These are phyloP conservation scores for Vulpes ferrilata DNA, from an alignment of 2,113 vertebrate genomes.

Conservation along the genomic window DNA sequence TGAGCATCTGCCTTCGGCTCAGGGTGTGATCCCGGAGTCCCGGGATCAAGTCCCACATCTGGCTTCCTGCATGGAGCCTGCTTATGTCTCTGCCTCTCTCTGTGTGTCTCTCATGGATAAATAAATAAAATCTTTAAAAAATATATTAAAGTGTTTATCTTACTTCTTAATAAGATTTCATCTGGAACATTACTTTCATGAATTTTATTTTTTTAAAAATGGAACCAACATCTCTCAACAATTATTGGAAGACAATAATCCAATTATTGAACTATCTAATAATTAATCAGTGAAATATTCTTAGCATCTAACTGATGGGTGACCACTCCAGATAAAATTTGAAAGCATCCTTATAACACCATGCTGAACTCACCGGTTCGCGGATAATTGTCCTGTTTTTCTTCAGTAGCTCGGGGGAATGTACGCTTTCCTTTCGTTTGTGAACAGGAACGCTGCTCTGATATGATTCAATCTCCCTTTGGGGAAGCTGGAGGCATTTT, in stretches of 20 bases:
- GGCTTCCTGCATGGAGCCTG: no score
- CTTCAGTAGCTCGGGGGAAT: slow-evolving; percentile 11
- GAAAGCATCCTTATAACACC: accelerated
- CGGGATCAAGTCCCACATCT: no score
- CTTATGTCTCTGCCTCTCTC: no score
- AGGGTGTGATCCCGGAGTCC: no score
- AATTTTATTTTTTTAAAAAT: neutral
- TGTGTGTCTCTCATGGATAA: no score
- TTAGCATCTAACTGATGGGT: accelerated
- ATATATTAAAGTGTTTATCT: neutral
- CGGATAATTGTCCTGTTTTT: slow-evolving; percentile 82
- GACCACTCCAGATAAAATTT: neutral
- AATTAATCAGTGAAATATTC: neutral
- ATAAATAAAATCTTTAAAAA: no score
- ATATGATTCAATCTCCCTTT: slow-evolving; percentile 63
- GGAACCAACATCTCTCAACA: neutral
- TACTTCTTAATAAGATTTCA: neutral
- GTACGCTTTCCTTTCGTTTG: neutral
- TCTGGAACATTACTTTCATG: neutral
- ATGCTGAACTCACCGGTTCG: slow-evolving; percentile 90
- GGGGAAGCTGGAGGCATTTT: slow-evolving; percentile 44
- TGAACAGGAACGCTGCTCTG: slow-evolving; percentile 40
- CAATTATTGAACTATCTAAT: neutral
- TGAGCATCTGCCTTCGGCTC: no score
- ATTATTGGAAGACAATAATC: neutral